phyloP scores from a whole-genome alignment of 2,113 vertebrate genomes.

The Tyto alba region DNA sequence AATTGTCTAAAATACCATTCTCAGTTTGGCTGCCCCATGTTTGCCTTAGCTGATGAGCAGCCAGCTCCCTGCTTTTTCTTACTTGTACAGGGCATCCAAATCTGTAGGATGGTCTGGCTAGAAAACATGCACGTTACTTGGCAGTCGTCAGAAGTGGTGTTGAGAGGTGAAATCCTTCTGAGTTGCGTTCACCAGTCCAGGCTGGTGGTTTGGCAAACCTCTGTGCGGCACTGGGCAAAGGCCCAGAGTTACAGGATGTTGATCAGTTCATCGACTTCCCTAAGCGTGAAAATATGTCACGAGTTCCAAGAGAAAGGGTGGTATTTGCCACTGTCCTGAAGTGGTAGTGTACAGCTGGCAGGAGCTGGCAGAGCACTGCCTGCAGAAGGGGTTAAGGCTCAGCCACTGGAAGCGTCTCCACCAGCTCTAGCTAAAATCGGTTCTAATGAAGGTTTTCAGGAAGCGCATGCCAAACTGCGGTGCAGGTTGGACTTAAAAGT shows the following conservation, averaged over 20 bases:
- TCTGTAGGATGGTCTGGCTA: background rate
- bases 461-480: background rate
- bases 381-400: background rate
- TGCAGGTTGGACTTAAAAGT: background rate
- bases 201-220: too few species aligned
- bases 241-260: too few species aligned
- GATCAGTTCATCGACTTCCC: background rate
- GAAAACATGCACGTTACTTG: rapidly evolving
- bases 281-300: background rate
- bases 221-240: background rate
- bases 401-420: background rate
- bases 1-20: background rate
- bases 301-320: background rate
- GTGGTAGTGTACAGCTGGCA: background rate
- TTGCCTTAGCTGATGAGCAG: background rate
- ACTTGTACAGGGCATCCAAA: too few species aligned
- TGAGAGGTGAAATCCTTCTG: background rate
- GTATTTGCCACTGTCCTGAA: too few species aligned
- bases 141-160: background rate
- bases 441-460: background rate
- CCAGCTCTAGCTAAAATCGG: background rate
- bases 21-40: background rate
- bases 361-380: background rate
- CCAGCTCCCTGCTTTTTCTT: background rate
- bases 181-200: background rate